Conservation (phyloP, 2,888 invertebrate genomes). For the Drosophila birchii region DNA sequence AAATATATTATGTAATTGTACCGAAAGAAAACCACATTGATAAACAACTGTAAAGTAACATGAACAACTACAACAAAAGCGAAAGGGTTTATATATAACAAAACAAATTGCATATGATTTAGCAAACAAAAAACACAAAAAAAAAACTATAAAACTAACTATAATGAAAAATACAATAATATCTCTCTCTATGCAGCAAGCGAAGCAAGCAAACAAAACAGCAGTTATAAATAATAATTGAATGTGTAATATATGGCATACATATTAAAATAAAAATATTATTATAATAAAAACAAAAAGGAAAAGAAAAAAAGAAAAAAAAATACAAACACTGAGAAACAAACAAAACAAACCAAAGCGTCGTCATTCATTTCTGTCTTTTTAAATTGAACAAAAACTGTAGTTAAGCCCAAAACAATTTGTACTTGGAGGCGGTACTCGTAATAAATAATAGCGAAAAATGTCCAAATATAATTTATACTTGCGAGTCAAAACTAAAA, state of each 20-base stretch:
- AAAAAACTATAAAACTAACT: constrained; percentile 65
- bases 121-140: constrained; percentile 3
- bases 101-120: constrained; percentile 63
- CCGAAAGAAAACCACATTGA: constrained; percentile 64
- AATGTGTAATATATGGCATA: constrained; percentile 56
- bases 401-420: constrained; percentile 39
- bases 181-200: constrained; percentile 64
- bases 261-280: constrained; percentile 44
- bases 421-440: constrained; percentile 33
- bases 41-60: constrained; percentile 67
- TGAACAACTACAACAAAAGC: constrained; percentile 31
- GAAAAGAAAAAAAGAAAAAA: constrained; percentile 31
- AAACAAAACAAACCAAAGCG: constrained; percentile 45
- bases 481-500: constrained; percentile 24
- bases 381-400: not conserved
- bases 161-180: constrained; percentile 58
- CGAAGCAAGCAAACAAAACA: constrained; percentile 39
- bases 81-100: constrained; percentile 56
- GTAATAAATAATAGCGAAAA: constrained; percentile 25
- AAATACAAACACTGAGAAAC: constrained; percentile 59
- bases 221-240: constrained; percentile 52
- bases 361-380: constrained; percentile 51
- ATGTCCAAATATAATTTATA: constrained; percentile 17
- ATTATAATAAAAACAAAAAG: constrained; percentile 30
- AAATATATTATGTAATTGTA: constrained; percentile 67